Evolutionary conservation across 2,113 vertebrate genomes (phyloP), one percentile per base, ranked within the genome.

Genomic region (Dromas ardeola): DNA sequence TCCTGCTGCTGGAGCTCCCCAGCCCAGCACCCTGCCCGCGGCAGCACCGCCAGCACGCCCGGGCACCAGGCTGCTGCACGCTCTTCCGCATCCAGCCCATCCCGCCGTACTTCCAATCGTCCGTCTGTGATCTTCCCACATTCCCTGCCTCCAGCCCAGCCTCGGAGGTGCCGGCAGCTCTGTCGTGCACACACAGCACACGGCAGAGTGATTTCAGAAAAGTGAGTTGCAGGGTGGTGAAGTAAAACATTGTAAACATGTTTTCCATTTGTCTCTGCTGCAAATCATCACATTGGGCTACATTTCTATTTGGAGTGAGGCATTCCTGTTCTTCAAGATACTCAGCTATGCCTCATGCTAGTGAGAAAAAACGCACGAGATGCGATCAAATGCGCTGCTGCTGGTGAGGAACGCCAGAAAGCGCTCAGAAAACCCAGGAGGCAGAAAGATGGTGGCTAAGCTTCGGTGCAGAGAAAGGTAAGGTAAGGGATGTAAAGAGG

Each of bases 111-210:
- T 13, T 7, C 10, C 10, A 29, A 20, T 29, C 32, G 0, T 38
- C 62, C 50, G 10, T 3, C 40, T 50, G 55, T 36, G 72, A 21
- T 32, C 30, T 32, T 16, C 17, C 3, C 19, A 20, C 30, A 1
- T 10, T 11, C 6, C 25, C 62, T 67, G 40, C 84, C n/a, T 19
- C 5, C 20, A 29, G 14, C 9, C 47, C 62, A 53, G 27, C 42
- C 72, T 16, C 32, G 2, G 86, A 52, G 29, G 36, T 19, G 71
- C 66, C 1, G 1, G 40, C 66, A 47, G 11, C 62, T 56, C 29
- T 0, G 4, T 29, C 9, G 0, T 21, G 36, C 7, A 0, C 29
- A 4, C 36, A 1, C 58, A 43, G 72, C 19, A 18, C 36, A 3
- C 5, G 16, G 21, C 55, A 67, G 71, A 61, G 63, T 3, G 29